Evolutionary conservation across 2,113 vertebrate genomes (phyloP).

Genomic region (Taxidea taxus): DNA sequence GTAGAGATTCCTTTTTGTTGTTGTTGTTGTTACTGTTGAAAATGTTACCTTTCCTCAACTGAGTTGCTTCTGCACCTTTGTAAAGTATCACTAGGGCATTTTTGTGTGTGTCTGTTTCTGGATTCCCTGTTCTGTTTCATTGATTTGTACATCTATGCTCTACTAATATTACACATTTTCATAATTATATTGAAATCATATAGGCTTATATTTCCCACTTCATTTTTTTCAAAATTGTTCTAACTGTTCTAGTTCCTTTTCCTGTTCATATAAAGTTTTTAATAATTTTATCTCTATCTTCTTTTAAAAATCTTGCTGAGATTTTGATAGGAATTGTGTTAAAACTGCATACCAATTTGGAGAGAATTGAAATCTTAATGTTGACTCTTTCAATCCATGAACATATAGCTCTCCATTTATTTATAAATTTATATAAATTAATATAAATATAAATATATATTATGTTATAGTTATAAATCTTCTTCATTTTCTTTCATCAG

Average conservation of each 20-base stretch:
- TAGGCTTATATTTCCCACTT: neutral
- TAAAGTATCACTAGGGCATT: neutral
- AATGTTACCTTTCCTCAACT: neutral
- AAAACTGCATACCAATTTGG: neutral
- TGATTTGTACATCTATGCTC: neutral
- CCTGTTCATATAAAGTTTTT: neutral
- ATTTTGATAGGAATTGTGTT: neutral
- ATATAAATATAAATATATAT: neutral
- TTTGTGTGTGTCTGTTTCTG: neutral
- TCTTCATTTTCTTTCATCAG: neutral
- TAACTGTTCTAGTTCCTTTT: neutral
- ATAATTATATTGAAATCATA: neutral
- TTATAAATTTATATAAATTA: neutral
- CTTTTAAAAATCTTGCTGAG: neutral
- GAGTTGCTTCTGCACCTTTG: neutral
- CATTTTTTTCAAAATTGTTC: neutral
- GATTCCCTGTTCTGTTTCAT: neutral
- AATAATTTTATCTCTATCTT: neutral
- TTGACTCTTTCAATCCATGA: neutral
- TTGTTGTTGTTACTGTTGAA: neutral
- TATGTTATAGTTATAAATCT: neutral
- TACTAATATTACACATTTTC: neutral
- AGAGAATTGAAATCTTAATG: neutral
- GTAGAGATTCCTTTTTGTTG: neutral
- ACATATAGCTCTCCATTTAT: neutral